phyloP scores from a whole-genome alignment of 2,888 invertebrate genomes.

The Tipula confusa region DNA sequence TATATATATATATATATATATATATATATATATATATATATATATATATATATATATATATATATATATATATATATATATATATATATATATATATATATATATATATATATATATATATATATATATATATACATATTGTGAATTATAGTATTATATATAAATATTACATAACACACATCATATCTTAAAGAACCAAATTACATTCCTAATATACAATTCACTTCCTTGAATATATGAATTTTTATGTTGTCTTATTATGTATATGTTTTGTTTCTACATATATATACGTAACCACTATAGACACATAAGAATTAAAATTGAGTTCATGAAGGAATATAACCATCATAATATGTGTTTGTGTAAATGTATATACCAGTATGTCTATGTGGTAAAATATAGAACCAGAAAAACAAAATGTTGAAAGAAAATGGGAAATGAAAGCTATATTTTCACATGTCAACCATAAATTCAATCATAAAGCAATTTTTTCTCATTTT shows the following conservation, averaged over 20 bases:
- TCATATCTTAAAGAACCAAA: conserved; percentile 7
- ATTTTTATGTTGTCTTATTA: conserved; percentile 4
- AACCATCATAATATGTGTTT: not conserved
- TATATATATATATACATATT: not conserved
- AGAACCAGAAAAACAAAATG: not conserved
- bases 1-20: too few relatives aligned
- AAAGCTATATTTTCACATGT: conserved; percentile 27
- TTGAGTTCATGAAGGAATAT: not conserved
- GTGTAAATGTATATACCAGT: not conserved
- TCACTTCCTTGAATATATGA: conserved; percentile 25
- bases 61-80: not conserved
- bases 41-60: too few relatives aligned
- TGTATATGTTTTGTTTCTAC: not conserved
- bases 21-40: too few relatives aligned
- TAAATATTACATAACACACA: not conserved
- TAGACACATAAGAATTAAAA: conserved; percentile 3
- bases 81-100: not conserved
- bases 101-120: not conserved
- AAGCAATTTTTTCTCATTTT: not conserved
- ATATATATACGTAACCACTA: not conserved
- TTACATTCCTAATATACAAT: not conserved
- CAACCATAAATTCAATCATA: conserved; percentile 30
- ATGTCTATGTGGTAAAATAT: not conserved
- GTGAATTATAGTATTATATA: too few relatives aligned
- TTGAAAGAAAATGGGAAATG: conserved; percentile 4